Evolutionary conservation across 35 echinoderm and acorn worm genomes (phyloP).

Genomic region (Diadema setosum): DNA sequence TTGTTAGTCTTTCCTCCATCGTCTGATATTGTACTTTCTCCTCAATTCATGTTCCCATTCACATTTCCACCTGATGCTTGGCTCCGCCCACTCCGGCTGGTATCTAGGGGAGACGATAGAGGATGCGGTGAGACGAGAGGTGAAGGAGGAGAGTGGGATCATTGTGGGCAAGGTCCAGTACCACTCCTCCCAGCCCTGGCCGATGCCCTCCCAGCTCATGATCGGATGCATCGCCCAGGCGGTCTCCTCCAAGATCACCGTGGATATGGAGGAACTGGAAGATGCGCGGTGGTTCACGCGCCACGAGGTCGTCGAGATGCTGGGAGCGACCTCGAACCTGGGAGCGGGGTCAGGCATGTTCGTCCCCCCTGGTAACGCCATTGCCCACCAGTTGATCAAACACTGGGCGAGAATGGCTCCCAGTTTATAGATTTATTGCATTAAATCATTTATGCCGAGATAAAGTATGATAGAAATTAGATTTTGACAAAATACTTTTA

Average conservation of each 20-base stretch:
- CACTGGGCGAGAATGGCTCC: conserved; percentile 74
- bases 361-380: conserved; percentile 65
- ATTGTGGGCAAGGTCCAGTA: conserved; percentile 71
- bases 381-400: conserved; percentile 88
- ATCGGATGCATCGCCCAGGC: conserved; percentile 84
- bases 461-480: no score
- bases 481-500: no score
- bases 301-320: conserved; percentile 5
- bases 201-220: conserved; percentile 86
- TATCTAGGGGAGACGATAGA: conserved; percentile 83
- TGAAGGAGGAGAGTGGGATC: conserved; percentile 92
- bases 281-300: conserved; percentile 61
- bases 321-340: background rate
- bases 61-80: no score
- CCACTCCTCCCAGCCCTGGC: conserved; percentile 93
- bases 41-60: no score
- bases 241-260: conserved; percentile 56
- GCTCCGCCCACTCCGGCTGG: no score
- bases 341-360: background rate
- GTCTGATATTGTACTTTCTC: no score
- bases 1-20: no score
- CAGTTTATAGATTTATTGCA: no score
- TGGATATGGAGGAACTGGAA: conserved; percentile 70
- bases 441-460: no score
- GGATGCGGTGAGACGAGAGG: conserved; percentile 90